These are phyloP conservation scores for Hemicordylus capensis DNA, from an alignment of 2,113 vertebrate genomes.

Conservation along the genomic window DNA sequence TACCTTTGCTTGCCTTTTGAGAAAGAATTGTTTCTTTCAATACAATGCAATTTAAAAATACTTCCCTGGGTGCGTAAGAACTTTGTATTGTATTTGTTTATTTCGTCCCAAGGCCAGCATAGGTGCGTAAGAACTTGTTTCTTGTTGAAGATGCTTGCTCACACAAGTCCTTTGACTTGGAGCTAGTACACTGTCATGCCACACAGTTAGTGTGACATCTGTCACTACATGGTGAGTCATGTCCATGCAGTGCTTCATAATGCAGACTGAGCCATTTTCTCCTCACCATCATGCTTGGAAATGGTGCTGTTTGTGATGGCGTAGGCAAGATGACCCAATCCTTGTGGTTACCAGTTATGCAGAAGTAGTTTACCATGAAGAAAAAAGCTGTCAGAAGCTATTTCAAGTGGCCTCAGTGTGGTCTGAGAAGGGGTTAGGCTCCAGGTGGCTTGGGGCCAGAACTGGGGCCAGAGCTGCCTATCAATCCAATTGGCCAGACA, in stretches of 20 bases:
- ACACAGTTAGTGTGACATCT: background rate
- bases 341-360: background rate
- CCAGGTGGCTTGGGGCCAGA: too few relatives aligned
- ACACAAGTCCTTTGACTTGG: background rate
- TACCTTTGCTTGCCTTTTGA: background rate
- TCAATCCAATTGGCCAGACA: too few relatives aligned
- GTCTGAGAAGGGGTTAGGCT: too few relatives aligned
- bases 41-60: background rate
- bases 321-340: background rate
- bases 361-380: background rate
- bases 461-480: too few relatives aligned
- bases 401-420: too few relatives aligned
- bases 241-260: background rate
- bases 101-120: too few relatives aligned
- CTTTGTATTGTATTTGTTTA: too few relatives aligned
- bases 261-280: background rate
- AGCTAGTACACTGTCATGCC: background rate
- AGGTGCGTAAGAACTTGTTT: background rate
- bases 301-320: background rate
- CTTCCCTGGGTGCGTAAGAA: background rate
- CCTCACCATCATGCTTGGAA: background rate
- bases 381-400: background rate
- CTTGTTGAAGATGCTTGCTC: background rate
- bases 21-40: background rate
- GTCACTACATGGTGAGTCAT: background rate